Evolutionary conservation across 2,113 vertebrate genomes (phyloP), one percentile per base, ranked within the genome.

Genomic region (Agelaius phoeniceus): DNA sequence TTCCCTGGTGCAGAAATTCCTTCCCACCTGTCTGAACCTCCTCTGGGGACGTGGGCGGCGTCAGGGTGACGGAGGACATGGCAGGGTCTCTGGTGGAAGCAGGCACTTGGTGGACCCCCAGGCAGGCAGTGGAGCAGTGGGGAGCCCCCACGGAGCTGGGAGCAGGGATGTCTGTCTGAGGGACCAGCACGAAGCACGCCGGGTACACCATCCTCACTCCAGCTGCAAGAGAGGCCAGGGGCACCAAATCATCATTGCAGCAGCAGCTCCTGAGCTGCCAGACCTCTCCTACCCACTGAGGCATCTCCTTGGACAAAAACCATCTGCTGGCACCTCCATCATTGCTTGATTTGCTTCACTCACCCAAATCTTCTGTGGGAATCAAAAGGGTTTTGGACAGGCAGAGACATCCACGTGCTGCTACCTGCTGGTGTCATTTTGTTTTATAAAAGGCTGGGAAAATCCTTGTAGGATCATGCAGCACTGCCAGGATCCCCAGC

Each of bases 131-230:
- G 91, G 99, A 98, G 98, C 98, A 99, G 97, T 99, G 98, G 93
- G 99, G 98, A 82, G 99, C 97, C 97, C 98, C 99, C 95, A 98
- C 97, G 85, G 99, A 97, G 94, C 98, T 98, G 94, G 98, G 97
- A 83, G 98, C 95, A 63, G 99, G 99, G 98, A 99, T 98, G 97
- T 99, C 99, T 93, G 99, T 99, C 97, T 99, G 99, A 96, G 99
- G 99, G 77, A 99, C 99, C 93, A 99, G 97, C 93, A 99, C 99
- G 90, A 99, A 98, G 96, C 99, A 99, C 10, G 99, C 98, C 41
- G 99, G 99, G 95, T 99, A 99, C 62, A 99, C 99, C 99, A 99
- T 99, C 93, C 99, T 98, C 76, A 99, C 99, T 26, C 99, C 99
- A 94, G 99, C 99, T 99, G 89, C 66, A 31, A 48, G 15, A 67